Evolutionary conservation across 2,888 invertebrate species (phyloP).

Genomic region (Patella ulyssiponensis): DNA sequence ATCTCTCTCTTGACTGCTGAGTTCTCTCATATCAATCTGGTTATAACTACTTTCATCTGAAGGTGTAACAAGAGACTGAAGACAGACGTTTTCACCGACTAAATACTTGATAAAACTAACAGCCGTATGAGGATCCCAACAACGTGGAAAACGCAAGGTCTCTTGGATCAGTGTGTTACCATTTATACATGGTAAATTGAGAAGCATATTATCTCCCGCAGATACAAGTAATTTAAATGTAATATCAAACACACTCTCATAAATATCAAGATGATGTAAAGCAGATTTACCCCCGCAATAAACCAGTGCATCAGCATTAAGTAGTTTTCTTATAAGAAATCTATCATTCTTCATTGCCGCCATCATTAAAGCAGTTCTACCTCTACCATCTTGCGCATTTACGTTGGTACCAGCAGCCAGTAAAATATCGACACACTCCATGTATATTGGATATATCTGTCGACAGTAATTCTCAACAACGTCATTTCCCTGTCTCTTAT

Average conservation of each 20-base stretch:
- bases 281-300: background rate
- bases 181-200: background rate
- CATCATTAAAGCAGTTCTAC: conserved; percentile 2
- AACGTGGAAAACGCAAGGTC: background rate
- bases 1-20: background rate
- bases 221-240: background rate
- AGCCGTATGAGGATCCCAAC: background rate
- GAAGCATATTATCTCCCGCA: background rate
- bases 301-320: background rate
- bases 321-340: background rate
- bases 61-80: background rate
- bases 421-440: background rate
- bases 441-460: background rate
- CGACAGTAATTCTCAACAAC: background rate
- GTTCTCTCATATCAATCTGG: background rate
- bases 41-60: background rate
- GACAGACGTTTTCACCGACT: background rate
- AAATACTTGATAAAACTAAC: background rate
- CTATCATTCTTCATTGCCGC: conserved; percentile 1
- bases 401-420: background rate
- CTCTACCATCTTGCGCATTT: background rate
- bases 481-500: background rate
- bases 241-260: background rate
- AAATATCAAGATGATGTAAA: background rate
- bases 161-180: background rate